Evolutionary conservation across 2,888 invertebrate genomes (phyloP).

Genomic region (Chironomus riparius): DNA sequence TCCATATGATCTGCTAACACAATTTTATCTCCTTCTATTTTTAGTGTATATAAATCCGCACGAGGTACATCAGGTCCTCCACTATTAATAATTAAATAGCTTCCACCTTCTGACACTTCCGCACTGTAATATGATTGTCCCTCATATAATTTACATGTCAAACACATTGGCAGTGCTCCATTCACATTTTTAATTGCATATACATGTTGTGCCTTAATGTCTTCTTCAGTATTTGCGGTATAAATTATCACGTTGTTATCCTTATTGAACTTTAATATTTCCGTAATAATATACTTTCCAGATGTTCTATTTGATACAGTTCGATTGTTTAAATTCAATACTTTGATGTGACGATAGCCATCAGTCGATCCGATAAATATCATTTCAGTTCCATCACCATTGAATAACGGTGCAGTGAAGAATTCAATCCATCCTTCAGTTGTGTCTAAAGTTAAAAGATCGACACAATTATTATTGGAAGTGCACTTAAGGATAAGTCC

Average conservation of each 20-base stretch:
- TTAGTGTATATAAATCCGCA: conserved; percentile 49
- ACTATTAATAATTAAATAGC: conserved; percentile 66
- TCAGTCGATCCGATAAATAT: conserved; percentile 65
- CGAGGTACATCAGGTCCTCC: conserved; percentile 78
- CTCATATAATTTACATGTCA: conserved; percentile 54
- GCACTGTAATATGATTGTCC: conserved; percentile 45
- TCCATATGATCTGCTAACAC: conserved; percentile 33
- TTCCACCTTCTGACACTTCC: conserved; percentile 55
- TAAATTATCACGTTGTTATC: conserved; percentile 65
- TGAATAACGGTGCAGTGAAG: conserved; percentile 61
- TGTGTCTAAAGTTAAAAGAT: conserved; percentile 32
- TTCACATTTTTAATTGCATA: conserved; percentile 58
- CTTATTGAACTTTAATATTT: conserved; percentile 65
- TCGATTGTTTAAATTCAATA: conserved; percentile 29
- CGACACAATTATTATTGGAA: not conserved
- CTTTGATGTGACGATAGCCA: conserved; percentile 37
- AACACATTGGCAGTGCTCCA: conserved; percentile 49
- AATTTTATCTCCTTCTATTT: conserved; percentile 31
- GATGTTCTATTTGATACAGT: conserved; percentile 46
- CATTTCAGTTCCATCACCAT: conserved; percentile 56
- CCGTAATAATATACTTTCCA: conserved; percentile 60
- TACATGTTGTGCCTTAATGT: conserved; percentile 72
- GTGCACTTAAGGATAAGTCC: conserved; percentile 56
- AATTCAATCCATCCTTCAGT: conserved; percentile 69
- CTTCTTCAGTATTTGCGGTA: conserved; percentile 64